phyloP scores from a whole-genome alignment of 1,140 invertebrate species.

The Ceratoteleas bidentatus region DNA sequence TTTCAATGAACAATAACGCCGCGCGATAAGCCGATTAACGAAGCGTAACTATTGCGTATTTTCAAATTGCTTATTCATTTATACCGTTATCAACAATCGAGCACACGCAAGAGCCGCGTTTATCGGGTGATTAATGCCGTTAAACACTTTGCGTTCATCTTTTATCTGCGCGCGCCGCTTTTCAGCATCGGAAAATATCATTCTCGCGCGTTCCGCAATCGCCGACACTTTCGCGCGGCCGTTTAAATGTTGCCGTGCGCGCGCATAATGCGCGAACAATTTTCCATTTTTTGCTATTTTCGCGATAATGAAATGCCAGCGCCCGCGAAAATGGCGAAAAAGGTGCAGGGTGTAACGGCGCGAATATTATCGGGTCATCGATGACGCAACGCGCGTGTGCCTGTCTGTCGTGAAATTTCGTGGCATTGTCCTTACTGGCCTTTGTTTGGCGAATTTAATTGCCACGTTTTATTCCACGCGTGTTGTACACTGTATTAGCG shows the following conservation, averaged over 20 bases:
- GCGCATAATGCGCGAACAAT: too few species aligned
- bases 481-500: constrained; percentile 15
- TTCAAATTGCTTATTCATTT: constrained; percentile 33
- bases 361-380: too few species aligned
- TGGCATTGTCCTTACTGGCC: constrained; percentile 2
- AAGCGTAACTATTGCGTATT: constrained; percentile 24
- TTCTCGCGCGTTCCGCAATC: background rate
- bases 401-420: constrained; percentile 1
- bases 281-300: background rate
- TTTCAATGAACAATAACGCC: constrained; percentile 12
- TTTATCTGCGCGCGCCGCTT: constrained; percentile 11
- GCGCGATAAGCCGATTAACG: constrained; percentile 13
- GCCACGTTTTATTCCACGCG: constrained; percentile 17
- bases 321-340: too few species aligned
- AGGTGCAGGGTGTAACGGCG: too few species aligned
- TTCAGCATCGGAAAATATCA: background rate
- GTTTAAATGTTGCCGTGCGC: too few species aligned
- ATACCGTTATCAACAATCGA: constrained; percentile 25
- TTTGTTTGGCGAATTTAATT: constrained; percentile 15
- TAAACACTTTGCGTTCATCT: constrained; percentile 19
- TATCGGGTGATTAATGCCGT: constrained; percentile 17
- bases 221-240: too few species aligned
- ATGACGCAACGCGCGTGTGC: too few species aligned
- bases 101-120: constrained; percentile 12
- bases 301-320: too few species aligned